Evolutionary conservation across 2,113 vertebrate species (phyloP).

Genomic region (Heterocephalus glaber): DNA sequence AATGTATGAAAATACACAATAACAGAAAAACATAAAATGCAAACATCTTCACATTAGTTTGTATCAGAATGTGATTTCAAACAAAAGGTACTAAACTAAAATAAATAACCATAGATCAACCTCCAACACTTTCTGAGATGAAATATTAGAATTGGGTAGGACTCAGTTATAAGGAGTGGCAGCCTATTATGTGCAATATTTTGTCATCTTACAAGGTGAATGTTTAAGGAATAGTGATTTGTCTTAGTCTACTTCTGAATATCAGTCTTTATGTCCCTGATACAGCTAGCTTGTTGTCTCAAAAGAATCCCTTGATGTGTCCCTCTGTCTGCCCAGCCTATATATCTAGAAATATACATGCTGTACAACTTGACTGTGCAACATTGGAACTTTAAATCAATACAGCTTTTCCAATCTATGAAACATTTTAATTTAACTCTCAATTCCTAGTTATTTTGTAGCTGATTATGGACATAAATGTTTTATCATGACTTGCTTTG

Average conservation of each 20-base stretch:
- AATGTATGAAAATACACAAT: background rate
- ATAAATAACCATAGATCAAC: background rate
- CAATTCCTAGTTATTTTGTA: background rate
- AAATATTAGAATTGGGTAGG: background rate
- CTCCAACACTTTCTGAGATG: background rate
- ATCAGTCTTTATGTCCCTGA: background rate
- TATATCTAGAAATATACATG: background rate
- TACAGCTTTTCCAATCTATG: background rate
- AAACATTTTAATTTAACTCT: background rate
- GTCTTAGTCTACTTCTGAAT: background rate
- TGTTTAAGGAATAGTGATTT: background rate
- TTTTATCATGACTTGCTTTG: background rate
- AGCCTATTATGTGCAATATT: background rate
- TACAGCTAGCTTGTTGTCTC: background rate
- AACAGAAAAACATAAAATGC: background rate
- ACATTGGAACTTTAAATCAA: background rate
- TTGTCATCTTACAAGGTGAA: background rate
- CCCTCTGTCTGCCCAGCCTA: accelerated
- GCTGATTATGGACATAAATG: background rate
- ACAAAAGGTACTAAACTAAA: background rate
- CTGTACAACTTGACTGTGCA: background rate
- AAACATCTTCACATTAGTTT: background rate
- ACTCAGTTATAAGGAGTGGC: background rate
- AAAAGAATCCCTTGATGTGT: background rate
- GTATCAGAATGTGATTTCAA: background rate